These are phyloP conservation scores for Schizopygopsis pylzovi DNA, from an alignment of 2,797 vertebrate genomes.

Conservation along the genomic window DNA sequence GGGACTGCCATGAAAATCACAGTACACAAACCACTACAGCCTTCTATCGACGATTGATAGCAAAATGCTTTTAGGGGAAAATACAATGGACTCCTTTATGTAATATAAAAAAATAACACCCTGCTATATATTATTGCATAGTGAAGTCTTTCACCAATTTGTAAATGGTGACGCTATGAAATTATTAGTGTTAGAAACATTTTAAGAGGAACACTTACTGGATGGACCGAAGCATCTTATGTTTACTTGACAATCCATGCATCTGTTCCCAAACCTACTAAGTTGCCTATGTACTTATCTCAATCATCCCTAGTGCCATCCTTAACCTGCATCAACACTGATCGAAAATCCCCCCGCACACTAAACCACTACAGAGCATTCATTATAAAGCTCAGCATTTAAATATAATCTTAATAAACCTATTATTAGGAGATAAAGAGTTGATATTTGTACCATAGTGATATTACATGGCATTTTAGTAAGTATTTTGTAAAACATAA, in stretches of 20 bases:
- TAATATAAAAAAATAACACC: too few species aligned
- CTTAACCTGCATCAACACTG: too few species aligned
- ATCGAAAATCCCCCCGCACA: neutral
- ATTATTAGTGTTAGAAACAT: neutral
- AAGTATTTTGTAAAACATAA: neutral
- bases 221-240: neutral
- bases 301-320: neutral
- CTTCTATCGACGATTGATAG: neutral
- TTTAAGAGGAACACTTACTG: neutral
- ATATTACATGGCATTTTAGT: neutral
- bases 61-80: too few species aligned
- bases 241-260: neutral
- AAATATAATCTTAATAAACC: neutral
- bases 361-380: neutral
- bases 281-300: too few species aligned
- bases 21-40: neutral
- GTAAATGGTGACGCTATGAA: too few species aligned
- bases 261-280: too few species aligned
- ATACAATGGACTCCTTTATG: too few species aligned
- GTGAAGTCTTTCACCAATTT: too few species aligned
- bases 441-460: too few species aligned
- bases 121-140: too few species aligned
- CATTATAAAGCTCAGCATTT: neutral
- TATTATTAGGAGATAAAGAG: neutral
- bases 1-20: neutral